A percentile compares a stretch with the other conserved stretches of the same genome.
phyloP scores from a whole-genome alignment of 2,888 invertebrate genomes.

The Encarsia formosa region DNA sequence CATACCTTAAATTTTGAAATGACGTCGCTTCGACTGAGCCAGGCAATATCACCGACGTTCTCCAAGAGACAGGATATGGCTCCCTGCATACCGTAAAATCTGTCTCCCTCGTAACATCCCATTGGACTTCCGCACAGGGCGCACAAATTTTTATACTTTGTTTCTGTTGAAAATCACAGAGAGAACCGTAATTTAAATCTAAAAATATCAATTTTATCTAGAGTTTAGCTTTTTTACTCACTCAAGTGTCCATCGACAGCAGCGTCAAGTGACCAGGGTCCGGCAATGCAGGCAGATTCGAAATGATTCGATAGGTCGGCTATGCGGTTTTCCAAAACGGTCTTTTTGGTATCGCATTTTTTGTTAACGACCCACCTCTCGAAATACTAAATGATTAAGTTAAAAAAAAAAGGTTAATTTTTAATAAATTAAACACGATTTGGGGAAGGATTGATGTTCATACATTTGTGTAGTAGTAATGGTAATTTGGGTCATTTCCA shows the following conservation, averaged over 20 bases:
- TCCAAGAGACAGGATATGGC: slow-evolving; percentile 75
- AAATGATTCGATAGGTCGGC: slow-evolving; percentile 73
- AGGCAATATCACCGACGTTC: slow-evolving; percentile 75
- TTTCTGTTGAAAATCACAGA: slow-evolving; percentile 48
- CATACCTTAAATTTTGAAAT: slow-evolving; percentile 63
- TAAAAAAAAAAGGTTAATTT: no score
- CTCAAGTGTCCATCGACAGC: slow-evolving; percentile 64
- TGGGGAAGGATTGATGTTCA: slow-evolving; percentile 1
- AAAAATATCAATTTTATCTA: no score
- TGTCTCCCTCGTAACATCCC: slow-evolving; percentile 65
- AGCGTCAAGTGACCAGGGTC: slow-evolving; percentile 73
- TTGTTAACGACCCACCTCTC: slow-evolving; percentile 69
- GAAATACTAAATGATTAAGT: slow-evolving; percentile 61
- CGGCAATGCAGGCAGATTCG: slow-evolving; percentile 78
- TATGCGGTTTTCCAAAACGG: slow-evolving; percentile 73
- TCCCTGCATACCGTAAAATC: slow-evolving; percentile 80
- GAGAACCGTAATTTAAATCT: no score
- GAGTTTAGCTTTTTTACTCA: slow-evolving; percentile 50
- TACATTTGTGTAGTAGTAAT: slow-evolving; percentile 47
- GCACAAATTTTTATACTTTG: slow-evolving; percentile 68
- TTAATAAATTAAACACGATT: neutral
- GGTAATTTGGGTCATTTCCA: slow-evolving; percentile 68
- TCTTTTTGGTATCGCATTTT: slow-evolving; percentile 65
- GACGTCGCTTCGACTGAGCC: slow-evolving; percentile 72
- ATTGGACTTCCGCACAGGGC: slow-evolving; percentile 63